Conservation (phyloP, 2,113 vertebrate genomes). For the Ivindomyrus marchei region DNA sequence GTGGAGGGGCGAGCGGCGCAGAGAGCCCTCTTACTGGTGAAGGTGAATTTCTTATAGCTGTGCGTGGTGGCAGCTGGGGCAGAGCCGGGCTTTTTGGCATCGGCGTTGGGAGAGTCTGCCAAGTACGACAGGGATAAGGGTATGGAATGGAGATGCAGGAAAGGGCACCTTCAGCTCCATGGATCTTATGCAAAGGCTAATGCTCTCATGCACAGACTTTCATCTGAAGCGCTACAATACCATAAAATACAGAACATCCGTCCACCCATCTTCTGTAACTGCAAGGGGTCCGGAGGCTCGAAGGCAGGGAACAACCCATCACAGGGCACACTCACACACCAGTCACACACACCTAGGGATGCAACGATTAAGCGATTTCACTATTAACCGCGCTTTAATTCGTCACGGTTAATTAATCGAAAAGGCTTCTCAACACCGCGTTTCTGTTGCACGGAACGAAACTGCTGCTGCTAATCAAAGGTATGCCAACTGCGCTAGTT, state of each 20-base stretch:
- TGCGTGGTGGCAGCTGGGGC: slow-evolving; percentile 39
- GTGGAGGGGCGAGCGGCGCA: neutral
- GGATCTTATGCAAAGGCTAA: neutral
- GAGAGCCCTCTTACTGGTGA: slow-evolving; percentile 56
- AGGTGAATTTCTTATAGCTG: slow-evolving; percentile 62
- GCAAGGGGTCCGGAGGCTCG: too few relatives aligned
- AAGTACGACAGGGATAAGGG: neutral
- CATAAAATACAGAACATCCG: neutral
- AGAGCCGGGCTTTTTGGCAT: slow-evolving; percentile 48
- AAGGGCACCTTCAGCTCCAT: neutral
- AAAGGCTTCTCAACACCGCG: too few relatives aligned
- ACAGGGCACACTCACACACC: too few relatives aligned
- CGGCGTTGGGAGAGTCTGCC: slow-evolving; percentile 37
- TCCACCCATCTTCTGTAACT: too few relatives aligned
- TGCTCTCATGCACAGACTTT: neutral
- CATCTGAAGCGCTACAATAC: neutral
- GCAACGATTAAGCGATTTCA: too few relatives aligned
- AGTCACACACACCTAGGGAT: too few relatives aligned
- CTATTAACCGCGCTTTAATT: too few relatives aligned
- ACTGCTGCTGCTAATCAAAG: too few relatives aligned
- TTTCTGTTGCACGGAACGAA: too few relatives aligned
- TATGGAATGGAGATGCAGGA: neutral
- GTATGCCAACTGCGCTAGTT: too few relatives aligned
- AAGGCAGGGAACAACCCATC: too few relatives aligned
- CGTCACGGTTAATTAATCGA: too few relatives aligned